Conservation (phyloP, 2,888 invertebrate species). For the Drosophila kokeensis region DNA sequence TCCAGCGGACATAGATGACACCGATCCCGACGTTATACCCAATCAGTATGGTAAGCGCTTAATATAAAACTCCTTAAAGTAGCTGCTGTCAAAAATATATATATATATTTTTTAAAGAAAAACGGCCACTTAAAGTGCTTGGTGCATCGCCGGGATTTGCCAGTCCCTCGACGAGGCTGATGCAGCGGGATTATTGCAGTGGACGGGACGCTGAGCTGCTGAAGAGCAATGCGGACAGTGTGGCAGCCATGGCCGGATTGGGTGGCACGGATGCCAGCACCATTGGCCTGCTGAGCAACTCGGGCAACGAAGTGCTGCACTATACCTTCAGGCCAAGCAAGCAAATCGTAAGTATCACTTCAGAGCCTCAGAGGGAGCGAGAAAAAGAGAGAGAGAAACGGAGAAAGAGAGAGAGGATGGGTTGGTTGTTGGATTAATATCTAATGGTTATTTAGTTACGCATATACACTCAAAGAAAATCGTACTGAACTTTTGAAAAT, state of each 20-base stretch:
- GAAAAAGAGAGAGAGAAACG: neutral
- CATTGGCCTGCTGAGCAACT: slow-evolving; percentile 74
- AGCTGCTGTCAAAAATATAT: neutral
- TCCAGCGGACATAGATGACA: slow-evolving; percentile 86
- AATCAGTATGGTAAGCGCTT: slow-evolving; percentile 92
- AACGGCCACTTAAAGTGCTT: slow-evolving; percentile 84
- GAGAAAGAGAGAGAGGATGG: neutral
- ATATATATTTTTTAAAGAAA: slow-evolving; percentile 70
- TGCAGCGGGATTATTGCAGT: slow-evolving; percentile 83
- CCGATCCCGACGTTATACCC: slow-evolving; percentile 94
- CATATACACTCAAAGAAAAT: neutral
- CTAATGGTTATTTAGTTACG: neutral
- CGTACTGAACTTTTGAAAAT: neutral
- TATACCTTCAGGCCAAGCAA: slow-evolving; percentile 86
- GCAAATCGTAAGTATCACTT: slow-evolving; percentile 84
- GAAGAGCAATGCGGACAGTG: slow-evolving; percentile 69
- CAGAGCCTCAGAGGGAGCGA: neutral
- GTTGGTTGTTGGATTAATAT: neutral
- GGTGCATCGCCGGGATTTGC: slow-evolving; percentile 84
- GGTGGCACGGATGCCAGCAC: slow-evolving; percentile 64
- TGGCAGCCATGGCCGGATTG: slow-evolving; percentile 54
- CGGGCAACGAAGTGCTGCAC: slow-evolving; percentile 85
- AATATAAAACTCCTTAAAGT: neutral
- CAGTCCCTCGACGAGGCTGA: slow-evolving; percentile 84
- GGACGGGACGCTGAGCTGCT: slow-evolving; percentile 81